A percentile compares a stretch with the other conserved stretches of the same genome.
Conservation (phyloP, 2,113 vertebrate genomes). For the Anguilla japonica region DNA sequence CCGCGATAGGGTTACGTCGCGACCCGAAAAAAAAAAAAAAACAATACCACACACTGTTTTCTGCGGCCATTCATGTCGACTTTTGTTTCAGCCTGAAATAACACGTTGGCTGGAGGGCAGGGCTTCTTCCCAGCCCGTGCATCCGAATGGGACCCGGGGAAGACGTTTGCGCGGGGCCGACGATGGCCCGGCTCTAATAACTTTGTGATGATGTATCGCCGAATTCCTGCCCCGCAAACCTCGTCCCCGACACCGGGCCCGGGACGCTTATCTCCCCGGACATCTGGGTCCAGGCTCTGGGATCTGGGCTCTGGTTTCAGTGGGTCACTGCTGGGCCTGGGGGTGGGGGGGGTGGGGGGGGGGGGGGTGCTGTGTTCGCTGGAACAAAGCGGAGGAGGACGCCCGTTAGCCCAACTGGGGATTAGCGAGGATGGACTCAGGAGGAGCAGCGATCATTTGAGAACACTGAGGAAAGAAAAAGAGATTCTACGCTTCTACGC, state of each 20-base stretch:
- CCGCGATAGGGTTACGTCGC: slow-evolving; percentile 68
- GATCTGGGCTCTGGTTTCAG: slow-evolving; percentile 87
- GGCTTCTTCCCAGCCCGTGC: slow-evolving; percentile 75
- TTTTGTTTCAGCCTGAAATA: slow-evolving; percentile 83
- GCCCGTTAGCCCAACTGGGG: slow-evolving; percentile 80
- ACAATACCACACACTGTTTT: slow-evolving; percentile 75
- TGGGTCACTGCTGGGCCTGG: slow-evolving; percentile 44
- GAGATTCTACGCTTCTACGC: slow-evolving; percentile 79
- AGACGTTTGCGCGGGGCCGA: slow-evolving; percentile 68
- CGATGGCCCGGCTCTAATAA: slow-evolving; percentile 81
- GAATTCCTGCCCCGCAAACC: slow-evolving; percentile 82
- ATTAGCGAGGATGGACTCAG: slow-evolving; percentile 86
- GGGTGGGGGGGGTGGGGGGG: slow-evolving; percentile 41
- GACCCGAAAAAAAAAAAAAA: slow-evolving; percentile 51
- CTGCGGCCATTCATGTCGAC: slow-evolving; percentile 73
- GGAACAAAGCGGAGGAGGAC: slow-evolving; percentile 81
- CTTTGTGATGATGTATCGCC: slow-evolving; percentile 88
- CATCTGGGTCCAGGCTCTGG: slow-evolving; percentile 84
- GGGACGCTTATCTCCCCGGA: slow-evolving; percentile 85
- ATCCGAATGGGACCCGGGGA: slow-evolving; percentile 69
- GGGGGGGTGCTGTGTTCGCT: slow-evolving; percentile 73
- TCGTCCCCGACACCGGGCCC: slow-evolving; percentile 78
- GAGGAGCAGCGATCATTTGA: slow-evolving; percentile 88
- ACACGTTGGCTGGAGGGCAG: slow-evolving; percentile 73
- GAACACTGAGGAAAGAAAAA: slow-evolving; percentile 85